Evolutionary conservation across 2,888 invertebrate genomes (phyloP).

Genomic region (Hemicrepidius hirtus): DNA sequence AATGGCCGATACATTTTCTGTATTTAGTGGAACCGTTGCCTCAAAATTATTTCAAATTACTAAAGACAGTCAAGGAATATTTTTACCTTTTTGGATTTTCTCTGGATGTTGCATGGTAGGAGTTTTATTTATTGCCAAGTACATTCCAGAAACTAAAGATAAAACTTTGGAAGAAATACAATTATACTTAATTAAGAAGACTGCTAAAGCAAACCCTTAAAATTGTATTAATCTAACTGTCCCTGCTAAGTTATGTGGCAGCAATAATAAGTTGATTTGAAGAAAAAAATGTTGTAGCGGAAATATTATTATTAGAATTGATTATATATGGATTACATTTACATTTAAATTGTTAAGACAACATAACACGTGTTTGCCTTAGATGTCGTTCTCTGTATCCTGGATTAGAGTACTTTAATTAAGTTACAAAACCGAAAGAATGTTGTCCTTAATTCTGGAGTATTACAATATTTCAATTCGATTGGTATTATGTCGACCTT

Average conservation of each 20-base stretch:
- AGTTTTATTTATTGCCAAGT: conserved; percentile 75
- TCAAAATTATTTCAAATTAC: conserved; percentile 73
- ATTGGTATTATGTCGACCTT: too few species aligned
- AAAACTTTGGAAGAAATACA: conserved; percentile 82
- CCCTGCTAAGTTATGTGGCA: not conserved
- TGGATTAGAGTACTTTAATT: too few species aligned
- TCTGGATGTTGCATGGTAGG: conserved; percentile 77
- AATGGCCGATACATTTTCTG: conserved; percentile 74
- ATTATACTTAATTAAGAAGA: conserved; percentile 64
- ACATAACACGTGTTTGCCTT: not conserved
- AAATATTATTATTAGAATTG: conserved; percentile 21
- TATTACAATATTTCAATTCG: too few species aligned
- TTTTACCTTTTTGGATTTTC: conserved; percentile 80
- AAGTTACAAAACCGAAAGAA: too few species aligned
- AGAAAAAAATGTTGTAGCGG: conserved; percentile 28
- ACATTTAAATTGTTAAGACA: conserved; percentile 27
- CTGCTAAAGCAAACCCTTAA: conserved; percentile 13
- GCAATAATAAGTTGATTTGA: not conserved
- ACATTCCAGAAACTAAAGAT: conserved; percentile 82
- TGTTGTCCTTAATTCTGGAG: too few species aligned
- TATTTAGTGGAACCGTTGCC: conserved; percentile 71
- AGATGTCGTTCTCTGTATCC: not conserved
- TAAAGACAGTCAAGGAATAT: conserved; percentile 76
- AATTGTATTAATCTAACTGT: conserved; percentile 3
- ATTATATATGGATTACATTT: conserved; percentile 26